Evolutionary conservation across 37 sponge, comb jelly and placozoan species (phyloP).

Genomic region (Beroe ovata): DNA sequence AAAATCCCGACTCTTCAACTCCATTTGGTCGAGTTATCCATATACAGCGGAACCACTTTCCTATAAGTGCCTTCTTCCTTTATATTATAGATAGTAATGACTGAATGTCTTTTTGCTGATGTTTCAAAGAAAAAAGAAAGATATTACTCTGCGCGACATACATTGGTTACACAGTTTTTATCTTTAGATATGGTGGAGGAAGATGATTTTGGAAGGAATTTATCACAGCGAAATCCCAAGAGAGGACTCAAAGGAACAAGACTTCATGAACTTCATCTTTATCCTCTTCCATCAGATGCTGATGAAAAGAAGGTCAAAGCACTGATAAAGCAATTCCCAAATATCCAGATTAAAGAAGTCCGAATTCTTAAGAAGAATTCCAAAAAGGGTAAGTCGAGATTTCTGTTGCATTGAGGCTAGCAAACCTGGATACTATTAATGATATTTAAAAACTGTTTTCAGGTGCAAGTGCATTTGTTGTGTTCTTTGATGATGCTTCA

Average conservation of each 20-base stretch:
- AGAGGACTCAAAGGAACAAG: background rate
- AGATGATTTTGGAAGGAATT: background rate
- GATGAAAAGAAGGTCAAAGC: background rate
- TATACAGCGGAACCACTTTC: too few species aligned
- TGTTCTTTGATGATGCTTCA: background rate
- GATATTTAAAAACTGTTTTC: background rate
- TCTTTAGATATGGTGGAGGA: background rate
- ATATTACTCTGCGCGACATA: too few species aligned
- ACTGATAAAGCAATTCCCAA: background rate
- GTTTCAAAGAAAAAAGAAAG: too few species aligned
- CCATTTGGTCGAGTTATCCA: too few species aligned
- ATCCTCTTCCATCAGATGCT: slow-evolving; percentile 9
- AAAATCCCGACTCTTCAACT: too few species aligned
- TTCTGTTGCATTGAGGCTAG: background rate
- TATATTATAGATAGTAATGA: too few species aligned
- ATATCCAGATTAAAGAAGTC: background rate
- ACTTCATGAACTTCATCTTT: background rate
- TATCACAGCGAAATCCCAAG: too few species aligned
- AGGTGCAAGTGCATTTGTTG: slow-evolving; percentile 26
- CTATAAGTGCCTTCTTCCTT: too few species aligned
- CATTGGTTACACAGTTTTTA: too few species aligned
- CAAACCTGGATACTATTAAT: background rate
- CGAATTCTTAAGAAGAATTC: slow-evolving; percentile 10
- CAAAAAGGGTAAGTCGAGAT: background rate
- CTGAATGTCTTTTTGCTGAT: too few species aligned